Evolutionary conservation across 2,113 vertebrate genomes (phyloP), one percentile per base, ranked within the genome.

Genomic region (Hymenochirus boettgeri): DNA sequence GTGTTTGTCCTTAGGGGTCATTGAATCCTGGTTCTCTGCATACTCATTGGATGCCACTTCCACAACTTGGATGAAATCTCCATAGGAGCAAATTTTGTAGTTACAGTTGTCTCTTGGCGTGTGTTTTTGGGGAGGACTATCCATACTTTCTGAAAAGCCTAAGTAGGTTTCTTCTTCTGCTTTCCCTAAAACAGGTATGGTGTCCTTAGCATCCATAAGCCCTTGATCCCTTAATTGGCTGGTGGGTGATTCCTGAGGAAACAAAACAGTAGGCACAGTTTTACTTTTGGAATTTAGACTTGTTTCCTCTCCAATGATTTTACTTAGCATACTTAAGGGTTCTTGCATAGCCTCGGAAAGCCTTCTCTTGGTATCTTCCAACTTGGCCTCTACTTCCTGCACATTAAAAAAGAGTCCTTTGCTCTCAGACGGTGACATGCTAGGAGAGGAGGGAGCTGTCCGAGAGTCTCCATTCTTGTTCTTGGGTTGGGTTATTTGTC

Each of bases 261-360:
- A 35, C 0, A 42, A 3, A 13, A 65, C 21, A 0, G 31, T 39
- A 10, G 24, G 37, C 8, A 52, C 15, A 11, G 53, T 31, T 45
- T 64, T 80, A 0, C 2, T 39, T 46, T 76, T 71, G 29, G 79
- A 46, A 4, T 0, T 51, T 18, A 75, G 55, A 19, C 65, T 29
- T 10, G 75, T 83, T 35, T 94, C 93, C 31, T 94, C 93, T 3
- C 85, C 82, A 78, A 88, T 91, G 27, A 94, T 92, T 69, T 90
- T 92, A 59, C 85, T 93, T 31, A 94, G 88, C 76, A 92, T 85
- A 71, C 72, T 90, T 62, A 91, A 56, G 64, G 85, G 86, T 80
- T 95, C 83, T 74, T 90, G 82, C 82, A 89, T 79, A 31, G 84
- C 88, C 73, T 89, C 90, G 0, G 89, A 92, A 45, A 91, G 86